A percentile compares a stretch with the other conserved stretches of the same genome.
phyloP scores from a whole-genome alignment of 2,113 vertebrate genomes.

The Pollimyrus isidori region DNA sequence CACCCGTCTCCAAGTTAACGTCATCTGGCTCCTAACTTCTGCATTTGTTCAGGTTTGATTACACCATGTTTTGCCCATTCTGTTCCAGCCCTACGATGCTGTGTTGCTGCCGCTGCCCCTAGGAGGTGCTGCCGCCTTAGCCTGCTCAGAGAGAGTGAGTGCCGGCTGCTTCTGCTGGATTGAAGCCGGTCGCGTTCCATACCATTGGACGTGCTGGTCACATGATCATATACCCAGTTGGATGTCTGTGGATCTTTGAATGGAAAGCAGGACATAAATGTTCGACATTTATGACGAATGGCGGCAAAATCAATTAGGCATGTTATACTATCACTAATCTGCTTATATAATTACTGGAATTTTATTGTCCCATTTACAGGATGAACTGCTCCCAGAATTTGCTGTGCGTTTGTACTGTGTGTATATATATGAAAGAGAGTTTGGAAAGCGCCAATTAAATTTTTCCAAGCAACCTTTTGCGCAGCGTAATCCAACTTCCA shows the following conservation, averaged over 20 bases:
- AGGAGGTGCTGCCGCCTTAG: not conserved
- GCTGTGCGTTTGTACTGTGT: not conserved
- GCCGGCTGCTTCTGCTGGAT: not conserved
- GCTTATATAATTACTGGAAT: slow-evolving; percentile 2
- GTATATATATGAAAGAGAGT: not conserved
- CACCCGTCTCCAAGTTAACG: not conserved
- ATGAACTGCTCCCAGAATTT: not conserved
- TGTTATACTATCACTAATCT: not conserved
- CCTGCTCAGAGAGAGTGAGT: not conserved
- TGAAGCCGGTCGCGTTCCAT: not conserved
- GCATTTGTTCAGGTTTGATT: not conserved
- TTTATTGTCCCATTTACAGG: not conserved
- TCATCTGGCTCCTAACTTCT: not conserved
- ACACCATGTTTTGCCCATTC: not conserved
- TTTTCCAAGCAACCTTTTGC: not conserved
- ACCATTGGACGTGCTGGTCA: not conserved
- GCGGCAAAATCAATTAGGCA: not conserved
- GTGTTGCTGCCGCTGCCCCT: not conserved
- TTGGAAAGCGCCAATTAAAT: slow-evolving; percentile 7
- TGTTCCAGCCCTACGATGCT: not conserved
- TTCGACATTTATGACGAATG: not conserved
- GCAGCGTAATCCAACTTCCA: not conserved
- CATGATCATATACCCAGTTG: not conserved
- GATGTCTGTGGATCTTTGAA: not conserved
- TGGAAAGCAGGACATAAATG: not conserved